These are phyloP conservation scores for Esox niger DNA, from an alignment of 2,113 vertebrate genomes.

Conservation along the genomic window DNA sequence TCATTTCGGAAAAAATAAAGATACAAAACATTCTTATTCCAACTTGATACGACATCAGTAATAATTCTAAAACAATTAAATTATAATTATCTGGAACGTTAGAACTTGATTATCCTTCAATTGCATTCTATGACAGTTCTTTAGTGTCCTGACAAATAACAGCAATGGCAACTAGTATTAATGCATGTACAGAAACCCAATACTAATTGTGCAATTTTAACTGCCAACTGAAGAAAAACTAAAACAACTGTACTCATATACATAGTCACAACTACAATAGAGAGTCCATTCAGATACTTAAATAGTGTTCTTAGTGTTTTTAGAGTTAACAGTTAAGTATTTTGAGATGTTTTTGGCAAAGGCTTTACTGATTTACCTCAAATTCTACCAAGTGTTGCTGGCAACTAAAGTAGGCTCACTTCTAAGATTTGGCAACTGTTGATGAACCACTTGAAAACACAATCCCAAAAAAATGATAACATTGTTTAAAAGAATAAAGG, in stretches of 20 bases:
- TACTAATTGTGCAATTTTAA: neutral
- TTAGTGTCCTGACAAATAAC: slow-evolving; percentile 6
- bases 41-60: neutral
- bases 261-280: slow-evolving; percentile 2
- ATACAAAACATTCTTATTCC: slow-evolving; percentile 26
- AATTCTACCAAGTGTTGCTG: neutral
- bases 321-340: no score
- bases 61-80: slow-evolving; percentile 10
- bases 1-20: slow-evolving; percentile 48
- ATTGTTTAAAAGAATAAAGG: neutral
- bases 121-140: slow-evolving; percentile 16
- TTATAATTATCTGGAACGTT: neutral
- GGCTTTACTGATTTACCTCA: neutral
- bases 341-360: slow-evolving; percentile 30
- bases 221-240: neutral
- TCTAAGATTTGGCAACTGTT: slow-evolving; percentile 32
- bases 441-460: slow-evolving; percentile 13
- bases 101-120: slow-evolving; percentile 7
- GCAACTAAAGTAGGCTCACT: slow-evolving; percentile 20
- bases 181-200: slow-evolving; percentile 50
- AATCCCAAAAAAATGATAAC: neutral
- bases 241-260: no score
- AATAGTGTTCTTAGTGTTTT: no score
- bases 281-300: slow-evolving; percentile 2
- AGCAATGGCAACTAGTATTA: slow-evolving; percentile 9